Percentiles rank a stretch among this genome's conserved stretches.
phyloP scores from a whole-genome alignment of 2,113 vertebrate species.

The Harpagus bidentatus region DNA sequence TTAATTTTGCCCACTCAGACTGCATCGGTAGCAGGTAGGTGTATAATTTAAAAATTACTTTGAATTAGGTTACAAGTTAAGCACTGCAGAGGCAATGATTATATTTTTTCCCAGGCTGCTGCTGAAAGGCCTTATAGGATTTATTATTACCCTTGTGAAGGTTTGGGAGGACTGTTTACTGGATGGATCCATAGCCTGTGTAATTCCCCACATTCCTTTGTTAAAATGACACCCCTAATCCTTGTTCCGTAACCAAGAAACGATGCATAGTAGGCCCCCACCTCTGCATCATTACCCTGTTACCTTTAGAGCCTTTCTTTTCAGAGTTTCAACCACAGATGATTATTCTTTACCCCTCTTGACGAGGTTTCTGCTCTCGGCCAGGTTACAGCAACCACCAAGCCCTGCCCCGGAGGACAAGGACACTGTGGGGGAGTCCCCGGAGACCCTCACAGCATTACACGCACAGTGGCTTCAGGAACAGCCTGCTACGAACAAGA shows the following conservation, averaged over 20 bases:
- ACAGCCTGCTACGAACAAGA: not conserved
- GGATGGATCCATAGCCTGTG: not conserved
- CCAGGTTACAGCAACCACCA: not conserved
- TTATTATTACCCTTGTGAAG: conserved; percentile 21
- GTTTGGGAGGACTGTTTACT: conserved; percentile 38
- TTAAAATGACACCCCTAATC: conserved; percentile 9
- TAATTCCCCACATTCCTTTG: not conserved
- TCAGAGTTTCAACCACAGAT: not conserved
- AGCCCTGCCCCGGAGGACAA: not conserved
- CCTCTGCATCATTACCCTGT: not conserved
- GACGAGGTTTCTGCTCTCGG: not conserved
- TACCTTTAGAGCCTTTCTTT: not conserved
- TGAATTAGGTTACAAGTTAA: conserved; percentile 12
- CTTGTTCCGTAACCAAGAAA: not conserved
- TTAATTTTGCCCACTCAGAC: conserved; percentile 38
- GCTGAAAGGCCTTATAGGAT: not conserved
- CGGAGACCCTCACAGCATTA: not conserved
- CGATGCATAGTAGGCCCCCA: not conserved
- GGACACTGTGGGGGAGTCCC: fast-evolving
- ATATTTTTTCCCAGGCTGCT: not conserved
- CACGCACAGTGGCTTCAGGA: not conserved
- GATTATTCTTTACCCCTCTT: not conserved
- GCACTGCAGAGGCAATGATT: not conserved
- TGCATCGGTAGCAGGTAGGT: conserved; percentile 30
- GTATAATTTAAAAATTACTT: conserved; percentile 24